These are phyloP conservation scores for Dugesia japonica DNA, from an alignment of 2,888 invertebrate genomes.

Conservation along the genomic window DNA sequence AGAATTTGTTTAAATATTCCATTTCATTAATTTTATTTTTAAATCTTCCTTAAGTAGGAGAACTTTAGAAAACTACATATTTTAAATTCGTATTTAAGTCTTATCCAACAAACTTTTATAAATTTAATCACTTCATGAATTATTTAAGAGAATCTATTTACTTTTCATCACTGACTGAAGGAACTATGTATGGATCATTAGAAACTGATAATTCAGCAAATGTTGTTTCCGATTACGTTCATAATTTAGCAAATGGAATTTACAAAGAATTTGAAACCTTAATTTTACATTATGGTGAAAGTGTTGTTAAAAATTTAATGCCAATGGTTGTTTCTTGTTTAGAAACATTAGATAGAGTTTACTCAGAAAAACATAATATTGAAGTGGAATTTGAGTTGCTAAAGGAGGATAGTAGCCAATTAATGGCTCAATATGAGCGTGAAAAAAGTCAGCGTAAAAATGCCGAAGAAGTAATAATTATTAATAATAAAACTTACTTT, in stretches of 20 bases:
- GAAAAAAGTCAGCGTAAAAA: slow-evolving; percentile 86
- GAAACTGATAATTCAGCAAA: background rate
- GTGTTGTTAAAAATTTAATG: slow-evolving; percentile 91
- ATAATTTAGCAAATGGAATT: slow-evolving; percentile 84
- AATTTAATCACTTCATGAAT: no score
- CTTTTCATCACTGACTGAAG: background rate
- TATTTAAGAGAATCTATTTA: slow-evolving; percentile 2
- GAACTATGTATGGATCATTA: background rate
- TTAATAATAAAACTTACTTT: no score
- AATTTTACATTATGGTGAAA: slow-evolving; percentile 91
- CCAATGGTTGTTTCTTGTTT: slow-evolving; percentile 88
- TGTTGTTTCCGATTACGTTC: slow-evolving; percentile 89
- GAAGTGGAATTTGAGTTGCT: slow-evolving; percentile 75
- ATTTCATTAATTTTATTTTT: no score
- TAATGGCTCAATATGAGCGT: slow-evolving; percentile 92
- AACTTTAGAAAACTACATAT: no score
- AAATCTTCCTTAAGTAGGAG: no score
- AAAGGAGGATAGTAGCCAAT: slow-evolving; percentile 64
- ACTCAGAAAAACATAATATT: slow-evolving; percentile 88
- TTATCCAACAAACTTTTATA: no score
- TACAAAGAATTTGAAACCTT: slow-evolving; percentile 74
- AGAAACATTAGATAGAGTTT: slow-evolving; percentile 84
- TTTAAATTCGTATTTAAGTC: no score
- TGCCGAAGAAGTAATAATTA: slow-evolving; percentile 63
- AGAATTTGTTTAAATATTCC: no score